Evolutionary conservation across 1,140 invertebrate genomes (phyloP), one percentile per base, ranked within the genome.

Genomic region (Samia ricini): DNA sequence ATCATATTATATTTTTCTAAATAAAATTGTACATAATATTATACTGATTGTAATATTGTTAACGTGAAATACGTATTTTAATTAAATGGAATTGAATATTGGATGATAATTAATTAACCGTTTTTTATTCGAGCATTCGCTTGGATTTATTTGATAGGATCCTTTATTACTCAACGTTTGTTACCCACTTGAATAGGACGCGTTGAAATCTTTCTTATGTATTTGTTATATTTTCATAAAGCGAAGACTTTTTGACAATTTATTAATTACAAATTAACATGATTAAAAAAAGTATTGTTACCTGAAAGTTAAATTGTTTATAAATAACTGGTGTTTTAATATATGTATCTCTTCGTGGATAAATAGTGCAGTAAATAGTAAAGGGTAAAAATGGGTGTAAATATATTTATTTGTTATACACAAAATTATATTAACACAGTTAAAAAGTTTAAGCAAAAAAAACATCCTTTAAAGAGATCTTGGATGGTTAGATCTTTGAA

Each of bases 131-230:
- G 1, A n/a, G 56, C 61, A 66, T 52, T 20, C 8, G 8, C 7
- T 6, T 21, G 2, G 3, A 22, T 21, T 21, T 2, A 2, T 20
- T 52, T 21, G 6, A 52, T 12, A 10, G 51, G n/a, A 21, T 52
- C 51, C 51, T 52, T 52, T 22, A 52, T 52, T n/a, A 23, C 33
- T 52, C 51, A 21, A 52, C 7, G 51, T 52, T 52, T n/a, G n/a
- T n/a, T n/a, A n/a, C n/a, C n/a, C n/a, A 52, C 50, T 52, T 20
- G 50, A 42, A 56, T 26, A 56, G 52, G 24, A 62, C 61, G 64
- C 69, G 68, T 69, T 69, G 68, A 69, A 65, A 64, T 69, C 68
- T 69, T 69, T 69, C 59, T 52, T 69, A 52, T 52, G 51, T 52
- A 52, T 10, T 12, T 21, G 2, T 20, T 42, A 42, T 15, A 42